These are phyloP conservation scores for Emydoidea blandingii DNA, from an alignment of 2,797 vertebrate genomes.

Conservation along the genomic window DNA sequence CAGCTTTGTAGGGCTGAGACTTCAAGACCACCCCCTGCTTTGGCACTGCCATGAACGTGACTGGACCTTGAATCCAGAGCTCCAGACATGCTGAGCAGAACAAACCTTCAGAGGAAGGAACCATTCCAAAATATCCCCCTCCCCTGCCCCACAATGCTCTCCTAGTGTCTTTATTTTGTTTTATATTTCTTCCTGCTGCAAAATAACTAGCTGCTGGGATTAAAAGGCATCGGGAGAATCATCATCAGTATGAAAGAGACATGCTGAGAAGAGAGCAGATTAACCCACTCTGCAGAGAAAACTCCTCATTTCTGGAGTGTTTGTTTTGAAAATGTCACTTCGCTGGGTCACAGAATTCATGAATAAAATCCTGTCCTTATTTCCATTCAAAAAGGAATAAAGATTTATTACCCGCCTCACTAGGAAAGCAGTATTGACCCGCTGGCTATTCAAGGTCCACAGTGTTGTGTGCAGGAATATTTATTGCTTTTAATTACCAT, in stretches of 20 bases:
- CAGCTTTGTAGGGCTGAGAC: not conserved
- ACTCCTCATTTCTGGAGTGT: conserved; percentile 69
- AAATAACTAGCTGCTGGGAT: conserved; percentile 43
- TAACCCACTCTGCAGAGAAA: conserved; percentile 68
- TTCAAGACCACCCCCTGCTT: conserved; percentile 23
- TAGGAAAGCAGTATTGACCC: conserved; percentile 82
- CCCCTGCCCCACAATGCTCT: not conserved
- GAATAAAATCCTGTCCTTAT: conserved; percentile 78
- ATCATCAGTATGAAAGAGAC: conserved; percentile 22
- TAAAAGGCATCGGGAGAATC: conserved; percentile 40
- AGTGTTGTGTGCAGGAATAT: conserved; percentile 77
- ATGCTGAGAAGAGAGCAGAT: conserved; percentile 46
- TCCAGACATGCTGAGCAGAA: not conserved
- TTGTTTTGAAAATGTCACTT: conserved; percentile 79
- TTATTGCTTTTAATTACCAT: conserved; percentile 85
- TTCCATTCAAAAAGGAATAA: conserved; percentile 81
- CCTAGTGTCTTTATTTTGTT: conserved; percentile 6
- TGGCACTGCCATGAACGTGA: fast-evolving
- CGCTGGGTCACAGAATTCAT: conserved; percentile 76
- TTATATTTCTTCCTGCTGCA: not conserved
- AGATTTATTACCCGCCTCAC: conserved; percentile 82
- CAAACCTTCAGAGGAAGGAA: not conserved
- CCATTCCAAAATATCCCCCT: not conserved
- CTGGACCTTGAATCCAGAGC: not conserved
- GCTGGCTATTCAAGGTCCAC: conserved; percentile 75